Percentiles rank a stretch among this genome's conserved stretches.
Evolutionary conservation across 92 coral and sea anemone genomes (phyloP).

Genomic region (Zoanthus solanderi): DNA sequence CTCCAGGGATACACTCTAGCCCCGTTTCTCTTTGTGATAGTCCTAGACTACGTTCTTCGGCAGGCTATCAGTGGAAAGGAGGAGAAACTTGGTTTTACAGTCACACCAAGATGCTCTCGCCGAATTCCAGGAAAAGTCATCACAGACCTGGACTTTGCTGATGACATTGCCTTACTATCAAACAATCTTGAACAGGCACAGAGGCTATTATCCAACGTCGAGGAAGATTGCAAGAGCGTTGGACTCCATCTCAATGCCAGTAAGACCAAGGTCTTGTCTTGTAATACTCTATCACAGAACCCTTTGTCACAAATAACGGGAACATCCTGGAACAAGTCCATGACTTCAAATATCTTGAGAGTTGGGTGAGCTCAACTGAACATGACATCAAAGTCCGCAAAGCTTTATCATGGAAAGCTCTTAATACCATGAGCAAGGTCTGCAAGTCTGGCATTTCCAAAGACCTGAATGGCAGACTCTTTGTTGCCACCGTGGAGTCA

Average conservation of each 20-base stretch:
- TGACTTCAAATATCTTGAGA: background rate
- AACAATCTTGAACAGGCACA: conserved; percentile 41
- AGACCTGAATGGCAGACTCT: too few species aligned
- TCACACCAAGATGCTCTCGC: background rate
- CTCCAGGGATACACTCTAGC: conserved; percentile 45
- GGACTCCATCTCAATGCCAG: background rate
- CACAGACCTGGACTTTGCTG: conserved; percentile 3
- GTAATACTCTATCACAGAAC: background rate
- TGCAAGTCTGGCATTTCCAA: too few species aligned
- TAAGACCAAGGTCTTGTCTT: background rate
- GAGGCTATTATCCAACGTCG: background rate
- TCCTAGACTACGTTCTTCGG: conserved; percentile 13
- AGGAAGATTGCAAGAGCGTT: background rate
- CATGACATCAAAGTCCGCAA: too few species aligned
- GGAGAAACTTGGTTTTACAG: background rate
- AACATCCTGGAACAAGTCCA: too few species aligned
- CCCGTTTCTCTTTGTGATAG: conserved; percentile 36
- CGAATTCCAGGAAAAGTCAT: background rate
- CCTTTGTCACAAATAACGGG: background rate
- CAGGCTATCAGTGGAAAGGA: background rate
- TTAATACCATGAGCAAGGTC: too few species aligned
- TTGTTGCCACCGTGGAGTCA: too few species aligned
- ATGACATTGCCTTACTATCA: conserved; percentile 27
- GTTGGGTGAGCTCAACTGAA: background rate
- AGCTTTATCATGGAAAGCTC: too few species aligned